Evolutionary conservation across 1,140 invertebrate genomes (phyloP).

Genomic region (Ptiloglossa arizonensis): DNA sequence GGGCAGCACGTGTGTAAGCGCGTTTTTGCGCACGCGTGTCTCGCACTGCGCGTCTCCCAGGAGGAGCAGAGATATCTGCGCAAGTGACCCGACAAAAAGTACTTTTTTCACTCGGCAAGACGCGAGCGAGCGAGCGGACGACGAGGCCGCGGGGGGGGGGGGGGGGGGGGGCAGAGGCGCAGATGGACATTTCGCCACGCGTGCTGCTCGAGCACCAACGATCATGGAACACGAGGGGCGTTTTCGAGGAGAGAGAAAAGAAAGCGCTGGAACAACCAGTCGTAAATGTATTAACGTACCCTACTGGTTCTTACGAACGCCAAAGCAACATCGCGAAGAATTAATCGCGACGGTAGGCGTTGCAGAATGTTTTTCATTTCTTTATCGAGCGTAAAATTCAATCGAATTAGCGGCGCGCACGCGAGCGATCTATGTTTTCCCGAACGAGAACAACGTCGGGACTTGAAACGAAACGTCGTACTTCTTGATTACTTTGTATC

Average conservation of each 20-base stretch:
- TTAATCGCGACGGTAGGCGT: neutral
- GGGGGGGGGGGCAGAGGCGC: slow-evolving; percentile 7
- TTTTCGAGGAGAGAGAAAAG: slow-evolving; percentile 33
- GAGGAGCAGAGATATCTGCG: slow-evolving; percentile 55
- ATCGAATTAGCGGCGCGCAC: neutral
- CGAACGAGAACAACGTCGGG: neutral
- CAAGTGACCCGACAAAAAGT: slow-evolving; percentile 49
- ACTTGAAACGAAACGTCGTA: neutral
- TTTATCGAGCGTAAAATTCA: neutral
- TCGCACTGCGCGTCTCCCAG: slow-evolving; percentile 60
- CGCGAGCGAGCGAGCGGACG: slow-evolving; percentile 6
- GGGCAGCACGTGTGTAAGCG: slow-evolving; percentile 60
- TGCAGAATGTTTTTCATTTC: neutral
- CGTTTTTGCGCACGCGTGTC: slow-evolving; percentile 63
- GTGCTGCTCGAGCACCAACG: slow-evolving; percentile 31
- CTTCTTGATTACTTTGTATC: neutral
- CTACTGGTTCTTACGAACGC: neutral
- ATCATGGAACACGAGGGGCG: slow-evolving; percentile 48
- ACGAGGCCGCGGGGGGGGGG: neutral
- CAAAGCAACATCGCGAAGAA: neutral
- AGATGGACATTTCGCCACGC: slow-evolving; percentile 52
- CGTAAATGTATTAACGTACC: slow-evolving; percentile 45
- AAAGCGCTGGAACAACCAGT: neutral
- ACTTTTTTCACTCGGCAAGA: slow-evolving; percentile 27
- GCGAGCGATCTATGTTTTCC: neutral